phyloP scores from a whole-genome alignment of 2,888 invertebrate species.

The Parthenolecanium corni region DNA sequence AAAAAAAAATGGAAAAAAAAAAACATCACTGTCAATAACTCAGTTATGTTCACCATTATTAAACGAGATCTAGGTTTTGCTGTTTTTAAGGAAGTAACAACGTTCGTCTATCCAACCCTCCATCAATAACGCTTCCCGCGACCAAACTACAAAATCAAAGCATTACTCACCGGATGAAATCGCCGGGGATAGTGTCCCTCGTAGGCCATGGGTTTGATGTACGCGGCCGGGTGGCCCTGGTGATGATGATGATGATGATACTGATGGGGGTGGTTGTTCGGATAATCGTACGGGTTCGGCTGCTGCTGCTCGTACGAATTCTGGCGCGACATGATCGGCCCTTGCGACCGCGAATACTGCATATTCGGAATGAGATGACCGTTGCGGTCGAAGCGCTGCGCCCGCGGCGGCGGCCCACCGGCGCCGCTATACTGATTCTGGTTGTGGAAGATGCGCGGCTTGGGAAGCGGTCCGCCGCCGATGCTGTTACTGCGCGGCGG shows the following conservation, averaged over 20 bases:
- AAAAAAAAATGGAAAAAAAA: background rate
- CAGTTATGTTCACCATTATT: no score
- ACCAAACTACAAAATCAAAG: background rate
- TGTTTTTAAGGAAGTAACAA: no score
- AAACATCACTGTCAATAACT: no score
- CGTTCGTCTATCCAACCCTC: no score
- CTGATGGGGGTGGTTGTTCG: conserved; percentile 1
- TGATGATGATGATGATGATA: conserved; percentile 1
- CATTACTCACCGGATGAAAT: background rate
- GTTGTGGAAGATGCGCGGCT: conserved; percentile 20
- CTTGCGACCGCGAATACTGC: conserved; percentile 4
- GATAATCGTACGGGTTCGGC: conserved; percentile 2
- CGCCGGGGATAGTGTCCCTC: background rate
- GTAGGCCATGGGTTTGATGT: background rate
- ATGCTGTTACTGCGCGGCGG: conserved; percentile 5
- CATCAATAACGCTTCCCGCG: no score
- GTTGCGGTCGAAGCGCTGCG: background rate
- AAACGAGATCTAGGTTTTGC: no score
- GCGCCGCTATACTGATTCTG: conserved; percentile 13
- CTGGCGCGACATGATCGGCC: background rate
- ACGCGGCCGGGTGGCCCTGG: background rate
- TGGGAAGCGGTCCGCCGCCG: conserved; percentile 3
- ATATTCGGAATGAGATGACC: conserved; percentile 1
- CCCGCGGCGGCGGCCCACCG: background rate
- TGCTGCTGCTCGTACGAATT: conserved; percentile 1